A percentile compares a stretch with the other conserved stretches of the same genome.
These are phyloP conservation scores for Ctenosaura bakeri DNA, from an alignment of 2,797 vertebrate genomes.

Conservation along the genomic window DNA sequence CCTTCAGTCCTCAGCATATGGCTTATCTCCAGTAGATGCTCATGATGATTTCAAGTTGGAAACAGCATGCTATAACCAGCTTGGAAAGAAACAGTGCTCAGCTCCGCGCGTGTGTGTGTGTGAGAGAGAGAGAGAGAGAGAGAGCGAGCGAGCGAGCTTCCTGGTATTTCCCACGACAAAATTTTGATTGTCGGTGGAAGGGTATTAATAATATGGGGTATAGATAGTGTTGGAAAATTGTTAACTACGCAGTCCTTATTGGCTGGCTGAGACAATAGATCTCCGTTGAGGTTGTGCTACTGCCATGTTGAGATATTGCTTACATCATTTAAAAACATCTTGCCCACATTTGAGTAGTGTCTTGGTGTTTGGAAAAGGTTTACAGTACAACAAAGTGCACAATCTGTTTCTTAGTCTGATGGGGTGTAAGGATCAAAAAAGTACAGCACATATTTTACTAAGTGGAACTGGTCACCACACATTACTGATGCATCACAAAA, in stretches of 20 bases:
- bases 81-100: rapidly evolving
- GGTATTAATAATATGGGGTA: neutral
- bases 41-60: neutral
- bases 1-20: neutral
- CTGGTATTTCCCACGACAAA: neutral
- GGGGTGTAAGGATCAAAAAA: neutral
- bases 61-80: neutral
- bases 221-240: conserved; percentile 6
- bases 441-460: conserved; percentile 57
- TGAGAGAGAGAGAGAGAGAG: too few relatives aligned
- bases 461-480: conserved; percentile 52
- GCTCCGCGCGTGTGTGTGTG: too few relatives aligned
- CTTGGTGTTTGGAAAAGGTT: neutral
- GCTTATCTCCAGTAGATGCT: neutral
- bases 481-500: conserved; percentile 51
- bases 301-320: conserved; percentile 45
- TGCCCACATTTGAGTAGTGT: neutral
- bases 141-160: neutral
- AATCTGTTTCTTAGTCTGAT: neutral
- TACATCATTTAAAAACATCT: rapidly evolving
- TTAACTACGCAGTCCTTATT: rapidly evolving
- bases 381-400: neutral
- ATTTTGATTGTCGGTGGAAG: conserved; percentile 10
- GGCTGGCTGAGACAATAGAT: neutral
- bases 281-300: conserved; percentile 16